Percentiles rank a stretch among this genome's conserved stretches.
Conservation (phyloP, 2,797 vertebrate genomes). For the Hydrocynus forskahlii region DNA sequence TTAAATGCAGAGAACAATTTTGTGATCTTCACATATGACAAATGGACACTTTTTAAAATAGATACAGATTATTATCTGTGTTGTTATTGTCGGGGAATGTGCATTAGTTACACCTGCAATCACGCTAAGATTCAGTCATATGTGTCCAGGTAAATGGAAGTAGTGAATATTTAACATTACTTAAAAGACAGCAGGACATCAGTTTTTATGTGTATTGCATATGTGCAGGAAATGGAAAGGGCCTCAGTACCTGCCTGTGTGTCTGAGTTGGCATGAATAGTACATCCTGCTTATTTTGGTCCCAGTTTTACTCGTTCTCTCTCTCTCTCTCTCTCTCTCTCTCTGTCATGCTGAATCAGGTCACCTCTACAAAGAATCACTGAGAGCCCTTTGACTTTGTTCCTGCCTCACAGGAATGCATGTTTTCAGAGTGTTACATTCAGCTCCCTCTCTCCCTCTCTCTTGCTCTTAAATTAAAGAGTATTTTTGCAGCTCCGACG, state of each 20-base stretch:
- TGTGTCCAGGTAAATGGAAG: too few relatives aligned
- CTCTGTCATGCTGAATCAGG: constrained; percentile 15
- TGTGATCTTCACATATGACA: too few relatives aligned
- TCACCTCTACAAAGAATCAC: constrained; percentile 18
- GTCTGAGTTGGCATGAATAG: background rate
- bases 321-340: background rate
- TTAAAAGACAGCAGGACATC: too few relatives aligned
- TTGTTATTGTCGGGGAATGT: too few relatives aligned
- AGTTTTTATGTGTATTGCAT: background rate
- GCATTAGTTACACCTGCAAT: too few relatives aligned
- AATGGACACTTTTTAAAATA: too few relatives aligned
- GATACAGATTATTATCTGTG: too few relatives aligned
- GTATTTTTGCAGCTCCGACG: background rate
- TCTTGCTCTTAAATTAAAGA: constrained; percentile 14
- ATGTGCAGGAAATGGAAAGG: background rate
- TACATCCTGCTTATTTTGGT: background rate
- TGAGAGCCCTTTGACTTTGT: constrained; percentile 26
- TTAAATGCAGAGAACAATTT: too few relatives aligned
- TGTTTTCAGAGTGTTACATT: constrained; percentile 2
- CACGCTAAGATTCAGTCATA: too few relatives aligned
- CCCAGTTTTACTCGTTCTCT: background rate
- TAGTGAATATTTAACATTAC: too few relatives aligned
- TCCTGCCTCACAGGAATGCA: constrained; percentile 25
- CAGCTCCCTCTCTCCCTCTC: background rate
- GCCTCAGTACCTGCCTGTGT: background rate